These are phyloP conservation scores for Bungarus multicinctus DNA, from an alignment of 2,113 vertebrate genomes.

Conservation along the genomic window DNA sequence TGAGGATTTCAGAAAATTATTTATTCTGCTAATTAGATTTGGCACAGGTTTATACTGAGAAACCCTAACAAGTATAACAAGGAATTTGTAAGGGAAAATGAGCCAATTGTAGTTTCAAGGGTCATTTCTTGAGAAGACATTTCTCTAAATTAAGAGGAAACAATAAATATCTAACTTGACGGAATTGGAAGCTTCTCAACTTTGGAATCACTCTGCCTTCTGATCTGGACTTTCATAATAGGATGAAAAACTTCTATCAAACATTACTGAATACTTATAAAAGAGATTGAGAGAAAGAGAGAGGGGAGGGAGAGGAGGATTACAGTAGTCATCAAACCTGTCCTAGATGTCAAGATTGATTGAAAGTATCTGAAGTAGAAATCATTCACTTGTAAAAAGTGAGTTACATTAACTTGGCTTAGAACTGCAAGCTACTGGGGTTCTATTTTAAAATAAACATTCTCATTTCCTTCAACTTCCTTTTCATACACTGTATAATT, in stretches of 20 bases:
- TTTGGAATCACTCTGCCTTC: constrained; percentile 66
- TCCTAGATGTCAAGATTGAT: constrained; percentile 75
- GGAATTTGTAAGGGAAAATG: constrained; percentile 28
- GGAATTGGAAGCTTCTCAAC: constrained; percentile 71
- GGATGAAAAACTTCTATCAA: constrained; percentile 73
- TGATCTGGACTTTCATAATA: constrained; percentile 71
- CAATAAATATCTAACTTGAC: constrained; percentile 74
- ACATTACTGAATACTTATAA: constrained; percentile 78
- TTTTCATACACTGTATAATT: constrained; percentile 32
- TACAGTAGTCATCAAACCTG: constrained; percentile 78
- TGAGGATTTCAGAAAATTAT: constrained; percentile 13
- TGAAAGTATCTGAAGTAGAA: constrained; percentile 68
- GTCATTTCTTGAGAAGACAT: constrained; percentile 49
- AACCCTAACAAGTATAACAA: constrained; percentile 26
- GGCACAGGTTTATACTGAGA: constrained; percentile 19
- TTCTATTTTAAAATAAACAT: constrained; percentile 34
- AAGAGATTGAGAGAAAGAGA: not conserved
- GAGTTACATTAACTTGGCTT: constrained; percentile 70
- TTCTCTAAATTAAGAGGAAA: constrained; percentile 53
- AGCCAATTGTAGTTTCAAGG: constrained; percentile 35
- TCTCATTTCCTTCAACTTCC: constrained; percentile 38
- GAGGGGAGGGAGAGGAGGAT: constrained; percentile 62
- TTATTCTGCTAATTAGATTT: not conserved
- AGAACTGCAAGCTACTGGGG: constrained; percentile 58
- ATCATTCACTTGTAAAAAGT: constrained; percentile 61